phyloP scores from a whole-genome alignment of 2,797 vertebrate genomes.

The Amniataba percoides region DNA sequence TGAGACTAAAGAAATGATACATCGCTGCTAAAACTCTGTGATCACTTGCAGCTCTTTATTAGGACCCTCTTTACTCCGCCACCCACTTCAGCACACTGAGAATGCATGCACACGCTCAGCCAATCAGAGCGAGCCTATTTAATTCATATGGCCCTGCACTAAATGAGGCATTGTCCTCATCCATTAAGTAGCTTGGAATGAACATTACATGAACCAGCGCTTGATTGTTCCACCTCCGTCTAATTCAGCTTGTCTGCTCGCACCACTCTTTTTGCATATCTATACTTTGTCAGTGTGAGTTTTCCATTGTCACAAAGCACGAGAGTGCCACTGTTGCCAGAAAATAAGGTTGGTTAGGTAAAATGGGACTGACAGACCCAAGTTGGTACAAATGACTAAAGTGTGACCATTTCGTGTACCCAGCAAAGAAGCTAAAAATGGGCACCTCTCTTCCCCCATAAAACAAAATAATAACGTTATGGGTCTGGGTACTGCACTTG shows the following conservation, averaged over 20 bases:
- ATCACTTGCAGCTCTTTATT: conserved; percentile 15
- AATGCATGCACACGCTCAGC: background rate
- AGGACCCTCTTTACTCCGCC: background rate
- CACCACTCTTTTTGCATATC: background rate
- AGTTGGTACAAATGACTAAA: background rate
- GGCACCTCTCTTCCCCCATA: background rate
- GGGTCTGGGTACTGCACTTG: background rate
- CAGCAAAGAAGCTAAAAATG: background rate
- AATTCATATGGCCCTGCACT: background rate
- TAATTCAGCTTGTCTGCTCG: background rate
- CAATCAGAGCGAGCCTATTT: conserved; percentile 13
- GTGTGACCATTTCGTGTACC: background rate
- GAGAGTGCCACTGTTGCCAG: conserved; percentile 20
- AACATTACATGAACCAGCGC: background rate
- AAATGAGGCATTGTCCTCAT: conserved; percentile 8
- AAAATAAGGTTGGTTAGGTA: conserved; percentile 18
- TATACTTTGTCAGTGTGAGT: conserved; percentile 1
- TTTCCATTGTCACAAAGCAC: conserved; percentile 9
- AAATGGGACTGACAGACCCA: background rate
- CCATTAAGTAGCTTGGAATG: conserved; percentile 2
- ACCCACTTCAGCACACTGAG: background rate
- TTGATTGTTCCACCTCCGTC: background rate
- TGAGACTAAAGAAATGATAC: conserved; percentile 2
- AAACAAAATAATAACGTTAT: background rate
- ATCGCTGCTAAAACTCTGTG: background rate